Conservation (phyloP, 2,113 vertebrate species). For the Morphnarchus princeps region DNA sequence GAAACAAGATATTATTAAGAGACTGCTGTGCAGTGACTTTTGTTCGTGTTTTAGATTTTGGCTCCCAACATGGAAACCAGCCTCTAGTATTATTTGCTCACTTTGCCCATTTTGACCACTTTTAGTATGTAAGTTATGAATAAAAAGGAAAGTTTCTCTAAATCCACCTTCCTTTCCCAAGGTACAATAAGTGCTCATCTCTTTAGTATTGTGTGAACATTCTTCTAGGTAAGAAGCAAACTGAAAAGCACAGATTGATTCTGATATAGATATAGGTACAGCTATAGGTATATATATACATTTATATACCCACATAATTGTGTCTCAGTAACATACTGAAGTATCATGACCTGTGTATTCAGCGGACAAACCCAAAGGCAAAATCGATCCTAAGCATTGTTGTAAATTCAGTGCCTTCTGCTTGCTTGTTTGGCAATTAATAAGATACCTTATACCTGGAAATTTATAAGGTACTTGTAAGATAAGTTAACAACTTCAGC, state of each 20-base stretch:
- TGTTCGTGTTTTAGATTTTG: neutral
- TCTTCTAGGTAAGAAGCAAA: neutral
- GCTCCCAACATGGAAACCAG: neutral
- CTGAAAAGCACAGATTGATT: neutral
- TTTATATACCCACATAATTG: neutral
- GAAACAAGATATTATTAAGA: neutral
- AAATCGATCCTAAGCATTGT: neutral
- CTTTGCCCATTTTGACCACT: neutral
- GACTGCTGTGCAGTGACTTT: neutral
- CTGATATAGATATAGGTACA: neutral
- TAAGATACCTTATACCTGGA: neutral
- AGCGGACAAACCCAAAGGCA: neutral
- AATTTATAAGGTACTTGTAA: neutral
- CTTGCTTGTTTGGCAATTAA: neutral
- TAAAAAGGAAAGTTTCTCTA: neutral
- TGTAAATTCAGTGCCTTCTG: neutral
- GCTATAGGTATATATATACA: neutral
- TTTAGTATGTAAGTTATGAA: neutral
- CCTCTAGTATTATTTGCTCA: neutral
- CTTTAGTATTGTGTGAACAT: neutral
- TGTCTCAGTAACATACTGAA: neutral
- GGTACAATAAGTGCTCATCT: neutral
- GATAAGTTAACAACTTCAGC: neutral
- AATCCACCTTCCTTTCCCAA: neutral
- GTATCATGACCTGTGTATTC: neutral